Evolutionary conservation across 2,113 vertebrate genomes (phyloP).

Genomic region (Lucifuga dentata): DNA sequence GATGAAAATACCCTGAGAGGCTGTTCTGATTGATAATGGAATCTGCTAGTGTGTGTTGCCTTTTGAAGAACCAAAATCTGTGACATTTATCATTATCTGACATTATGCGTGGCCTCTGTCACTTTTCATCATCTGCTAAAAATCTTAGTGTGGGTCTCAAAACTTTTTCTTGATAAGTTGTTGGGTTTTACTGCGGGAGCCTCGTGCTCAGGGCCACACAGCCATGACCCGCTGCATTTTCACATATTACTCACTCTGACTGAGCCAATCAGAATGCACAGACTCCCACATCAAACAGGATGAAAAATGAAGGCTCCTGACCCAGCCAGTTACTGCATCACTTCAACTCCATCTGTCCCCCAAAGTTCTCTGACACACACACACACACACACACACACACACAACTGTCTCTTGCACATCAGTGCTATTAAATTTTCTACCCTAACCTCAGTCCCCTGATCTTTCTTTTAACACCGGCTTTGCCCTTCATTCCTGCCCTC

Average conservation of each 20-base stretch:
- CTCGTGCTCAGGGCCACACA: constrained; percentile 6
- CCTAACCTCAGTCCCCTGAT: constrained; percentile 33
- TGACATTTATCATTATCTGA: too few species aligned
- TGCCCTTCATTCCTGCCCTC: background rate
- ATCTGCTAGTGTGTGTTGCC: too few species aligned
- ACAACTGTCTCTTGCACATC: too few species aligned
- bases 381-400: too few species aligned
- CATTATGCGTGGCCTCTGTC: too few species aligned
- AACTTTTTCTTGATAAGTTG: constrained; percentile 1
- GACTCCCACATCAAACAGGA: constrained; percentile 7
- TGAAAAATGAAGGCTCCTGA: background rate
- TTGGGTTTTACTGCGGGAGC: background rate
- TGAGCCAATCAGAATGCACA: constrained; percentile 18
- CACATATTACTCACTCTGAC: constrained; percentile 26
- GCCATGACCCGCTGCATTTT: constrained; percentile 37
- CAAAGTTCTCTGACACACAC: background rate
- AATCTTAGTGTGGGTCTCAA: background rate
- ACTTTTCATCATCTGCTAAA: too few species aligned
- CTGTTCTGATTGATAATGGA: too few species aligned
- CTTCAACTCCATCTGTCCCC: background rate
- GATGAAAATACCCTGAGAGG: too few species aligned
- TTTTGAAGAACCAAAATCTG: too few species aligned
- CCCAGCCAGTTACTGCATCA: background rate
- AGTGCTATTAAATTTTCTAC: constrained; percentile 17
- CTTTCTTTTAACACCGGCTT: constrained; percentile 9